These are phyloP conservation scores for Mungos mungo DNA, from an alignment of 2,113 vertebrate genomes.

Conservation along the genomic window DNA sequence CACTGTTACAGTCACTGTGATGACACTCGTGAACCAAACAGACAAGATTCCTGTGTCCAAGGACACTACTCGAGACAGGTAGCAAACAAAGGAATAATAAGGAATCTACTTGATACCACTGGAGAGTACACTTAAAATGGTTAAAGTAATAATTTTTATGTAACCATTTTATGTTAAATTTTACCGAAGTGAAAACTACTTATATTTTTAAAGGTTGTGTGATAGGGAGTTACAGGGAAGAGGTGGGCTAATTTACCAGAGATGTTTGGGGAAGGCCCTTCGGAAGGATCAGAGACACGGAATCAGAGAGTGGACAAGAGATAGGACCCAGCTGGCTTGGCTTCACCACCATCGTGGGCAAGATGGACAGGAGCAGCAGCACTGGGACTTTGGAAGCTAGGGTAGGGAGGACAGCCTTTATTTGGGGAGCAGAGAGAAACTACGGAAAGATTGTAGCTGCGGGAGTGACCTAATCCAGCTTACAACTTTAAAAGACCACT, in stretches of 20 bases:
- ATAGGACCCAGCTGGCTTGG: not conserved
- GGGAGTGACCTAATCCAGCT: not conserved
- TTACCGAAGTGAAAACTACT: not conserved
- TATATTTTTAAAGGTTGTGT: not conserved
- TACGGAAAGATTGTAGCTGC: not conserved
- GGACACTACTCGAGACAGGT: not conserved
- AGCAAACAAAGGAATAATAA: not conserved
- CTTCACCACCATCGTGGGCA: not conserved
- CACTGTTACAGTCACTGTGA: not conserved
- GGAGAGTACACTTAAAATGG: not conserved
- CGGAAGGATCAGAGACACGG: not conserved
- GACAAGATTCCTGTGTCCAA: not conserved
- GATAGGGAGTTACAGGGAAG: not conserved
- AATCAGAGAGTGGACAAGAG: not conserved
- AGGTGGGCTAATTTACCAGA: not conserved
- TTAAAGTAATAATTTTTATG: not conserved
- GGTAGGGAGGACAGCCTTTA: not conserved
- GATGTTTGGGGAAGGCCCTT: not conserved
- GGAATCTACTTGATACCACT: not conserved
- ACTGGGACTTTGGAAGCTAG: rapidly evolving
- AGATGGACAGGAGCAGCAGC: no score
- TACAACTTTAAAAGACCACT: not conserved
- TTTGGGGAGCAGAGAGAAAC: not conserved
- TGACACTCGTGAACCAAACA: not conserved
- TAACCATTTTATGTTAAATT: not conserved